Evolutionary conservation across 1,140 invertebrate species (phyloP).

Genomic region (Cepaea nemoralis): DNA sequence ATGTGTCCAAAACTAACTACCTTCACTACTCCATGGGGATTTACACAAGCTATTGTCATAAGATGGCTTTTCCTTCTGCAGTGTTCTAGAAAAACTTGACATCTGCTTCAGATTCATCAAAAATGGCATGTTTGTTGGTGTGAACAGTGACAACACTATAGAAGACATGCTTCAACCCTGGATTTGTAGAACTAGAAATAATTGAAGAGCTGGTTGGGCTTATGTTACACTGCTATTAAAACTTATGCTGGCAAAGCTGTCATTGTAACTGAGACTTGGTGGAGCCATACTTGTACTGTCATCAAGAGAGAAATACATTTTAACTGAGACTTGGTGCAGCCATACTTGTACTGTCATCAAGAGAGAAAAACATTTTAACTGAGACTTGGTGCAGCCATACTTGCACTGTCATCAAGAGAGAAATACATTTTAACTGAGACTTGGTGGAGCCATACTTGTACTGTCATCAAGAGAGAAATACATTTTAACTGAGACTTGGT

Average conservation of each 20-base stretch:
- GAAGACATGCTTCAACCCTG: neutral
- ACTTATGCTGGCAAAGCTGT: neutral
- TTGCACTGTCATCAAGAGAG: too few relatives aligned
- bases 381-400: too few relatives aligned
- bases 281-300: too few relatives aligned
- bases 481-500: too few relatives aligned
- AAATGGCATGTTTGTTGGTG: constrained; percentile 35
- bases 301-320: too few relatives aligned
- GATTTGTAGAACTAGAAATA: neutral
- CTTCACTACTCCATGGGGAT: constrained; percentile 29
- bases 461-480: too few relatives aligned
- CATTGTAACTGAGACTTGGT: too few relatives aligned
- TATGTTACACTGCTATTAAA: neutral
- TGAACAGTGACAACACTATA: constrained; percentile 19
- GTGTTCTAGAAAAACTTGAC: constrained; percentile 36
- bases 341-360: too few relatives aligned
- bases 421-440: too few relatives aligned
- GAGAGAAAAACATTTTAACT: too few relatives aligned
- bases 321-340: too few relatives aligned
- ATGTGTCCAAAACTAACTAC: constrained; percentile 17
- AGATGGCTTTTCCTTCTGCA: constrained; percentile 20
- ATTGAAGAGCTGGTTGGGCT: constrained; percentile 21
- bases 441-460: too few relatives aligned
- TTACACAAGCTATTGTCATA: constrained; percentile 10
- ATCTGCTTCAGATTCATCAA: constrained; percentile 34